Evolutionary conservation across 1,140 invertebrate species (phyloP), one percentile per base, ranked within the genome.

Genomic region (Papilio aristodemus): DNA sequence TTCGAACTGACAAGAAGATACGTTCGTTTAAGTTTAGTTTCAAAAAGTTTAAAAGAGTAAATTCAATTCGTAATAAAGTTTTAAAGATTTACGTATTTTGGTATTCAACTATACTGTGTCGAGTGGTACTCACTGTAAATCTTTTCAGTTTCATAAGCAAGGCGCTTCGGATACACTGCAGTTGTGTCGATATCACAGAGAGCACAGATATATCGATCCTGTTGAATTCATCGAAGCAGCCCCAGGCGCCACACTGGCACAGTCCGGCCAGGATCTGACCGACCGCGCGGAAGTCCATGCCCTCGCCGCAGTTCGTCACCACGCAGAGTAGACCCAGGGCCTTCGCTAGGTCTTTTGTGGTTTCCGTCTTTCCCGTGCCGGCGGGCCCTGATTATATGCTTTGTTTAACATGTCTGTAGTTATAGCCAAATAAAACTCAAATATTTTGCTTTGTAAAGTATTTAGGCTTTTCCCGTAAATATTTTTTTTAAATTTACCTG

Each of bases 201-300:
- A 98, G 90, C 10, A 98, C 96, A 0, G 97, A 97, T 0, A 97
- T 94, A 69, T 98, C 96, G 71, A 98, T 97, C 25, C 96, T 92
- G 89, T 98, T 98, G 86, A 98, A 98, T 86, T 98, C 97, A 73
- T 98, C 97, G 81, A 98, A 98, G 83, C 97, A 96, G 0, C 95
- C 96, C 96, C 96, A 97, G 9, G 97, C 97, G 0, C 96, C 96
- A 86, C 95, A 96, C 82, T 95, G 94, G 75, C 93, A 97, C 7
- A 97, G 86, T 9, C 97, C 97, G 0, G 95, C 94, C 13, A 98
- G 92, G 70, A 96, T 97, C 78, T 96, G 97, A 0, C 96, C 96
- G 37, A 98, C 95, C 0, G 96, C 95, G 39, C 94, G 92, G 81
- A 95, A 97, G 89, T 98, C 97, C 96, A 98, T 97, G 13, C 96